phyloP scores from a whole-genome alignment of 2,888 invertebrate species.

The Zaprionus obscuricornis region DNA sequence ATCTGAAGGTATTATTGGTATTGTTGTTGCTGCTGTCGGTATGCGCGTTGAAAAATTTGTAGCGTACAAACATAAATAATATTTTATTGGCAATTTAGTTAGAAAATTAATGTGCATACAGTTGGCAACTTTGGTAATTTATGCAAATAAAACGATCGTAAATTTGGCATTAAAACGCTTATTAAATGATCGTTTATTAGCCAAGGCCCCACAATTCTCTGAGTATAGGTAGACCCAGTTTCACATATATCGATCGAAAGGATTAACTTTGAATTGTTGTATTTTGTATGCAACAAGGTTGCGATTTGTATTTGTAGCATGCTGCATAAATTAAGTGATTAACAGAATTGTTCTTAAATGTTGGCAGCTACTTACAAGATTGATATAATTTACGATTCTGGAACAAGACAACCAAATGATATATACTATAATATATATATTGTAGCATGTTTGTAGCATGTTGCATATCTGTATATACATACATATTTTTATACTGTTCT shows the following conservation, averaged over 20 bases:
- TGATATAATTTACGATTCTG: conserved; percentile 61
- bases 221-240: conserved; percentile 1
- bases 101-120: conserved; percentile 74
- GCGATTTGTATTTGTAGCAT: conserved; percentile 70
- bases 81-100: conserved; percentile 80
- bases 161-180: conserved; percentile 80
- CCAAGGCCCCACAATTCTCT: conserved; percentile 18
- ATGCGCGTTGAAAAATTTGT: conserved; percentile 52
- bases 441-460: not conserved
- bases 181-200: conserved; percentile 78
- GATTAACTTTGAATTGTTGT: conserved; percentile 29
- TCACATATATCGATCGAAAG: conserved; percentile 18
- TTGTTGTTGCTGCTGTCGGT: conserved; percentile 13
- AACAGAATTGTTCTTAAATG: conserved; percentile 69
- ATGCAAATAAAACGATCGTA: conserved; percentile 81
- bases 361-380: conserved; percentile 71
- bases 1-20: conserved; percentile 15
- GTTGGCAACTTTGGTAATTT: conserved; percentile 78
- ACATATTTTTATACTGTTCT: not conserved
- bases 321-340: conserved; percentile 73
- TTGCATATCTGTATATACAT: not conserved
- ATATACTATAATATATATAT: conserved; percentile 32
- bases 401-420: not conserved
- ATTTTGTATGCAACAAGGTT: conserved; percentile 60
- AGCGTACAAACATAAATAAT: conserved; percentile 71